phyloP scores from a whole-genome alignment of 2,113 vertebrate species.

The Cynoglossus semilaevis region DNA sequence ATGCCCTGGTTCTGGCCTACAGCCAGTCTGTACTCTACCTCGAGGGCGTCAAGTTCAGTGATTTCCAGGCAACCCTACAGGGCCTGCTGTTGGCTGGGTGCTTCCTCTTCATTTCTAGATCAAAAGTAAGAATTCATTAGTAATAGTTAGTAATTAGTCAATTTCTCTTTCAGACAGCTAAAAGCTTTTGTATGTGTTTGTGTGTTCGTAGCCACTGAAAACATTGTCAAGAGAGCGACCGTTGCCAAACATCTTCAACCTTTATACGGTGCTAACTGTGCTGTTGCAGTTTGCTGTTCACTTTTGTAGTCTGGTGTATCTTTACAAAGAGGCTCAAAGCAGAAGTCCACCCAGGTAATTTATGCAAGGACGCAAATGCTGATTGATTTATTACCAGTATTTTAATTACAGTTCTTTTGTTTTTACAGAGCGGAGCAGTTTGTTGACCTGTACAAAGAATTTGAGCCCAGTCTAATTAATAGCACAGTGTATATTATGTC shows the following conservation, averaged over 20 bases:
- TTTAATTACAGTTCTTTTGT: neutral
- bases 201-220: constrained; percentile 85
- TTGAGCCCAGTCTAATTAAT: constrained; percentile 94
- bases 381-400: neutral
- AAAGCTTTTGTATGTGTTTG: neutral
- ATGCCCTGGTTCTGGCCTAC: constrained; percentile 93
- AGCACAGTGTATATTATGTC: constrained; percentile 98
- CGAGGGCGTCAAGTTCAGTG: constrained; percentile 96
- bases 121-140: no score
- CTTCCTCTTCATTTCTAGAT: constrained; percentile 98
- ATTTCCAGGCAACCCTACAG: constrained; percentile 94
- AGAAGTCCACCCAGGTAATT: constrained; percentile 84
- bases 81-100: constrained; percentile 93
- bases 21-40: constrained; percentile 97
- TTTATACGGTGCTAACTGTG: constrained; percentile 94
- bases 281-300: constrained; percentile 93
- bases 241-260: constrained; percentile 95
- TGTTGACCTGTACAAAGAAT: constrained; percentile 93
- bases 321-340: constrained; percentile 86
- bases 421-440: constrained; percentile 82
- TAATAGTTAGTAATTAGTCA: neutral
- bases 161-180: neutral
- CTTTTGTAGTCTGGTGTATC: constrained; percentile 89
- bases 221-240: constrained; percentile 91
- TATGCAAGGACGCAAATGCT: neutral